Evolutionary conservation across 2,113 vertebrate species (phyloP).

Genomic region (Maccullochella peelii): DNA sequence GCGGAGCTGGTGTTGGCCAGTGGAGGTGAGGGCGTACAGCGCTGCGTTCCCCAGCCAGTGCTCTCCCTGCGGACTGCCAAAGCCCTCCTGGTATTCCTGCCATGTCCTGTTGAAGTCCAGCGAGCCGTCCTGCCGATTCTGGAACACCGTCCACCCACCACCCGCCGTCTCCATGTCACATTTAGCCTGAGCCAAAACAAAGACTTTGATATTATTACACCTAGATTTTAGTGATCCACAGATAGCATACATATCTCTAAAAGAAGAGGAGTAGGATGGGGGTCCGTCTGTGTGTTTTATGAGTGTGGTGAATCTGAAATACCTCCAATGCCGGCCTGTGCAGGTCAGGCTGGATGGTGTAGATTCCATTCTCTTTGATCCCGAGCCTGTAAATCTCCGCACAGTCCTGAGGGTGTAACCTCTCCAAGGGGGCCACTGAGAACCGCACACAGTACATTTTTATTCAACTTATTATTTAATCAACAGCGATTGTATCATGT

Average conservation of each 20-base stretch:
- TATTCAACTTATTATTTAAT: slow-evolving; percentile 18
- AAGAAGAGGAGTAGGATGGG: slow-evolving; percentile 25
- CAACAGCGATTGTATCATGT: not conserved
- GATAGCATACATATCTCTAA: slow-evolving; percentile 36
- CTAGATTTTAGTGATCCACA: slow-evolving; percentile 47
- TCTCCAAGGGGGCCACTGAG: slow-evolving; percentile 77
- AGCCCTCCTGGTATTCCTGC: slow-evolving; percentile 86
- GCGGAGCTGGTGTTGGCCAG: slow-evolving; percentile 81
- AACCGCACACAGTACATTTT: slow-evolving; percentile 50
- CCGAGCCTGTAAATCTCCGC: slow-evolving; percentile 86
- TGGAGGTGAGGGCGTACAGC: slow-evolving; percentile 78
- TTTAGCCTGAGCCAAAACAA: slow-evolving; percentile 78
- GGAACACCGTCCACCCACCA: slow-evolving; percentile 88
- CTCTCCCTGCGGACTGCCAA: slow-evolving; percentile 83
- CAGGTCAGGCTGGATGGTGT: slow-evolving; percentile 87
- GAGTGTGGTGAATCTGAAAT: slow-evolving; percentile 61
- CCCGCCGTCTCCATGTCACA: slow-evolving; percentile 87
- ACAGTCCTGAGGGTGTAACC: slow-evolving; percentile 84
- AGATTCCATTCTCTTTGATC: slow-evolving; percentile 87
- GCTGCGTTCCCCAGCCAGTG: slow-evolving; percentile 86
- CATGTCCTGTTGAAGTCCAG: slow-evolving; percentile 87
- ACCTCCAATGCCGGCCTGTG: slow-evolving; percentile 83
- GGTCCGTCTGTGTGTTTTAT: slow-evolving; percentile 46
- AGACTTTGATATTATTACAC: slow-evolving; percentile 50
- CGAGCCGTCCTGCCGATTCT: slow-evolving; percentile 82